These are phyloP conservation scores for Thumatha senex DNA, from an alignment of 2,888 invertebrate species.

Conservation along the genomic window DNA sequence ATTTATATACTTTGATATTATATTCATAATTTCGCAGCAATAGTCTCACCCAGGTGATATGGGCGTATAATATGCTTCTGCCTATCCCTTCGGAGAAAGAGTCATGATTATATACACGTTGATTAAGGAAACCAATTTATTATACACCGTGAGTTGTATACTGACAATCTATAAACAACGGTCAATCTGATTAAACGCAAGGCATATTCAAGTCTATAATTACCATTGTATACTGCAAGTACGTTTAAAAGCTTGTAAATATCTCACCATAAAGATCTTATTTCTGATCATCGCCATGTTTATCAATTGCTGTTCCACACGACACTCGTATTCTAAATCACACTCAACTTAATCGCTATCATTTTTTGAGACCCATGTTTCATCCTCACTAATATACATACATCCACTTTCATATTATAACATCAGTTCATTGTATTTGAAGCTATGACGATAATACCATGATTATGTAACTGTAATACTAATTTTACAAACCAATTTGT, in stretches of 20 bases:
- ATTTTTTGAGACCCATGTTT: constrained; percentile 62
- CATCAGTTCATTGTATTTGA: constrained; percentile 26
- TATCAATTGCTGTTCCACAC: constrained; percentile 23
- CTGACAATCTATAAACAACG: background rate
- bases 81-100: too few species aligned
- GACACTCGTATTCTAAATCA: constrained; percentile 19
- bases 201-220: too few species aligned
- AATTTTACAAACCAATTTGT: background rate
- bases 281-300: background rate
- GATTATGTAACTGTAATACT: background rate
- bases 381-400: constrained; percentile 35
- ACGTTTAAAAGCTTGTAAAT: background rate
- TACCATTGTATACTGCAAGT: too few species aligned
- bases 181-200: background rate
- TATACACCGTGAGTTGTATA: too few species aligned
- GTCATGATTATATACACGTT: too few species aligned
- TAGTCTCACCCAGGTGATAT: too few species aligned
- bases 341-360: constrained; percentile 57
- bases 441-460: constrained; percentile 5
- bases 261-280: too few species aligned
- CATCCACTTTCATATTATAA: constrained; percentile 18
- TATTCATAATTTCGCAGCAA: too few species aligned
- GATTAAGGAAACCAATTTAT: too few species aligned
- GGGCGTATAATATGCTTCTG: too few species aligned
- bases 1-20: too few species aligned